These are phyloP conservation scores for Ips nitidus DNA, from an alignment of 1,140 invertebrate species.

Conservation along the genomic window DNA sequence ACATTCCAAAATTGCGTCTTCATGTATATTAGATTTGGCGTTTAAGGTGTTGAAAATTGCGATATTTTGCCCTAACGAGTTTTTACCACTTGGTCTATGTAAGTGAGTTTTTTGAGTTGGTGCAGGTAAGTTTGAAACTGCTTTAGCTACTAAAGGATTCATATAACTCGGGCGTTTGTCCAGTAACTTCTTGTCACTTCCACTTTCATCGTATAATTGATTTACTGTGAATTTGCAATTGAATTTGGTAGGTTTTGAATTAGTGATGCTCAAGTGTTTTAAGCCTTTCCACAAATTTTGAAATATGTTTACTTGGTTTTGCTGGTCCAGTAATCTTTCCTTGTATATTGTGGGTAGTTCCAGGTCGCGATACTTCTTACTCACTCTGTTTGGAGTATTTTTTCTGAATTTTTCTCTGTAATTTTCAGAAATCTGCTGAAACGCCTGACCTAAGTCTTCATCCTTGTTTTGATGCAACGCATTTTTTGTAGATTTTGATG, in stretches of 20 bases:
- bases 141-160: conserved; percentile 1
- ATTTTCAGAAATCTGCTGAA: conserved; percentile 43
- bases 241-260: conserved; percentile 21
- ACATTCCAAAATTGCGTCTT: conserved; percentile 50
- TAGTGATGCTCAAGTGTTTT: conserved; percentile 34
- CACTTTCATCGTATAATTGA: conserved; percentile 32
- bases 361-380: conserved; percentile 26
- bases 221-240: conserved; percentile 44
- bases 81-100: conserved; percentile 10
- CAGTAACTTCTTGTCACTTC: not conserved
- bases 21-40: conserved; percentile 45
- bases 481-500: conserved; percentile 12
- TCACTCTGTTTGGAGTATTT: conserved; percentile 1
- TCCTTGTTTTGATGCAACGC: not conserved
- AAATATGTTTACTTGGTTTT: conserved; percentile 16
- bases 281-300: conserved; percentile 39
- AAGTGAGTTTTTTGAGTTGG: not conserved
- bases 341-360: conserved; percentile 41
- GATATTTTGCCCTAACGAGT: conserved; percentile 42
- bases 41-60: conserved; percentile 45
- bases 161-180: conserved; percentile 2
- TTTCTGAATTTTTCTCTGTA: conserved; percentile 44
- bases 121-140: not conserved
- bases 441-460: conserved; percentile 36
- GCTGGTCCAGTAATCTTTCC: conserved; percentile 36